A percentile compares a stretch with the other conserved stretches of the same genome.
Evolutionary conservation across 2,113 vertebrate species (phyloP).

Genomic region (Chiloscyllium plagiosum): DNA sequence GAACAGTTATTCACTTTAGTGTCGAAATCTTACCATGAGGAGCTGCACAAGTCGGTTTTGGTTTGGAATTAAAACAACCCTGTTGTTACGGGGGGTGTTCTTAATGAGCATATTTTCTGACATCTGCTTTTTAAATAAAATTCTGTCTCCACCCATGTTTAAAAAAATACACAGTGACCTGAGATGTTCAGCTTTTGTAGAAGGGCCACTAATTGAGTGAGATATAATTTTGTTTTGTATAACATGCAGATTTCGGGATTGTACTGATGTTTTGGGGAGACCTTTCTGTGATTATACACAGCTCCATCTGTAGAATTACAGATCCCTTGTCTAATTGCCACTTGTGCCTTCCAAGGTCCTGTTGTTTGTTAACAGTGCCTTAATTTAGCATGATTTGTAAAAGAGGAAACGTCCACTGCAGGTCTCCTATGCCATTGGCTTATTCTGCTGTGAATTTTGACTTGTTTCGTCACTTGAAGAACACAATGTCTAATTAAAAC

Average conservation of each 20-base stretch:
- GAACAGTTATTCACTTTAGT: background rate
- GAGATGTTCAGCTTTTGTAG: background rate
- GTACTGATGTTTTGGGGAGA: background rate
- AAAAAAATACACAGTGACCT: background rate
- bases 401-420: background rate
- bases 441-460: background rate
- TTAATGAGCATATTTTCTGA: background rate
- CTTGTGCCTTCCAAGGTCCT: background rate
- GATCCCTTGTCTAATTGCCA: background rate
- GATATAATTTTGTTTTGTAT: background rate
- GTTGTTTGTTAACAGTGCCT: background rate
- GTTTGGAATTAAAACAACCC: background rate
- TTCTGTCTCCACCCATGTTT: background rate
- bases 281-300: background rate
- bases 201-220: background rate
- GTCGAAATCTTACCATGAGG: background rate
- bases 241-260: background rate
- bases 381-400: background rate
- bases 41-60: background rate
- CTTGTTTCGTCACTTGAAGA: background rate
- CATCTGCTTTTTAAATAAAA: background rate
- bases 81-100: background rate
- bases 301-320: background rate
- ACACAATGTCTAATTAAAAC: background rate
- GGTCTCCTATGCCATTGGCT: background rate